These are phyloP conservation scores for Drosophila mimica DNA, from an alignment of 2,888 invertebrate genomes.

Conservation along the genomic window DNA sequence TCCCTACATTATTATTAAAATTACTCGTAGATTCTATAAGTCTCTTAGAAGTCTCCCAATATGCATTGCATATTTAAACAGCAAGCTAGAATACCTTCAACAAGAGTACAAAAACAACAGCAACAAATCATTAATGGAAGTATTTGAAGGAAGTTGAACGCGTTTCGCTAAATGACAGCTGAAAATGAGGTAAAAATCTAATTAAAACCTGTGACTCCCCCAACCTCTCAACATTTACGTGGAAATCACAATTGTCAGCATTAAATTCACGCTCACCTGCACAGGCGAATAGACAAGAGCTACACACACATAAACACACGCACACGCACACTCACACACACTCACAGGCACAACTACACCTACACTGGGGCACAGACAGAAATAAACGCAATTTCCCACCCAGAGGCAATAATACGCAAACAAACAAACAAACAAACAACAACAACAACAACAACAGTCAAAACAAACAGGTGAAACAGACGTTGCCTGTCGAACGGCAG, in stretches of 20 bases:
- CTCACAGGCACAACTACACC: constrained; percentile 12
- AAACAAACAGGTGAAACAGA: constrained; percentile 62
- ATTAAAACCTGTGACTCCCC: constrained; percentile 59
- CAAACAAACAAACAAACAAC: constrained; percentile 51
- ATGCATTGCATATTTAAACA: neutral
- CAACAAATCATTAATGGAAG: constrained; percentile 5
- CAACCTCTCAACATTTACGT: constrained; percentile 6
- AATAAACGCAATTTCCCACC: constrained; percentile 59
- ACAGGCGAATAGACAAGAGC: constrained; percentile 31
- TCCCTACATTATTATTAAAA: neutral
- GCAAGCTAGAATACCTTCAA: neutral
- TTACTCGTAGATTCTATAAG: neutral
- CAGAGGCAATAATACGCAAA: constrained; percentile 66
- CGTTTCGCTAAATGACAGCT: constrained; percentile 53
- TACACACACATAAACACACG: constrained; percentile 8
- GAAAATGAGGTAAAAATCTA: constrained; percentile 71
- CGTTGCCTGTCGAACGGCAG: constrained; percentile 53
- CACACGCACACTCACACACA: constrained; percentile 20
- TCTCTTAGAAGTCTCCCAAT: neutral
- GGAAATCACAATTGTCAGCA: constrained; percentile 77
- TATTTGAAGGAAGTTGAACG: constrained; percentile 21
- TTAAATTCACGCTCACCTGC: constrained; percentile 58
- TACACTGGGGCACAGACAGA: constrained; percentile 28
- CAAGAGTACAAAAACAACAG: neutral
- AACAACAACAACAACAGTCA: constrained; percentile 34